Evolutionary conservation across 1,140 invertebrate species (phyloP).

Genomic region (Goniozus legneri): DNA sequence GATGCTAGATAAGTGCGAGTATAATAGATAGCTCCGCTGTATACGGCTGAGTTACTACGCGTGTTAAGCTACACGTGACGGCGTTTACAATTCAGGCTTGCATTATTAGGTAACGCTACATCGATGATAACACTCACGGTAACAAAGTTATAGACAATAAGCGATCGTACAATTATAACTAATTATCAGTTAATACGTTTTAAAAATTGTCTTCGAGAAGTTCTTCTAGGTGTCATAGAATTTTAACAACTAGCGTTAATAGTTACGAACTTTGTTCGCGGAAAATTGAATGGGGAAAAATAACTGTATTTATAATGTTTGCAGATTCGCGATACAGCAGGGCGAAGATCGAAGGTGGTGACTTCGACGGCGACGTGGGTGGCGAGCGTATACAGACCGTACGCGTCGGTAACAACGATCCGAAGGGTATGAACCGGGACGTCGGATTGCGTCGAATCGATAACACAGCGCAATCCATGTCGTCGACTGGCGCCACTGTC

Average conservation of each 20-base stretch:
- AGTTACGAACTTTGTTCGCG: neutral
- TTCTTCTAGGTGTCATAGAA: neutral
- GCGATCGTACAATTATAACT: too few relatives aligned
- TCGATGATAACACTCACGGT: too few relatives aligned
- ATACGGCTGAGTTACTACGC: too few relatives aligned
- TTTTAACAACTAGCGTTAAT: neutral
- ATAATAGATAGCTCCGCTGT: too few relatives aligned
- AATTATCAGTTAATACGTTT: neutral
- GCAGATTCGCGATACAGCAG: slow-evolving; percentile 14
- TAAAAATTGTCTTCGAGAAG: neutral
- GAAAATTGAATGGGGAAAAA: neutral
- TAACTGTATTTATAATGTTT: neutral
- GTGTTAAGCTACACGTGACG: too few relatives aligned
- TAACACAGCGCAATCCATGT: slow-evolving; percentile 49
- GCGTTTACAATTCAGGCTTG: too few relatives aligned
- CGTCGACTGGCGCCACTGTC: slow-evolving; percentile 30
- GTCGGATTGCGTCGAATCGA: slow-evolving; percentile 31
- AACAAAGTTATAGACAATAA: too few relatives aligned
- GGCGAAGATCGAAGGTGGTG: slow-evolving; percentile 8
- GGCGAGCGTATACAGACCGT: slow-evolving; percentile 15
- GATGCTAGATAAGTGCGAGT: too few relatives aligned
- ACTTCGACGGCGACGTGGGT: slow-evolving; percentile 12
- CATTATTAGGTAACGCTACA: too few relatives aligned
- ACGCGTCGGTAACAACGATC: slow-evolving; percentile 13
- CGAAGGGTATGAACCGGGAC: slow-evolving; percentile 21